phyloP scores from a whole-genome alignment of 30 jellyfish, hydroid and myxozoan species.

The Hydractinia symbiolongicarpus region DNA sequence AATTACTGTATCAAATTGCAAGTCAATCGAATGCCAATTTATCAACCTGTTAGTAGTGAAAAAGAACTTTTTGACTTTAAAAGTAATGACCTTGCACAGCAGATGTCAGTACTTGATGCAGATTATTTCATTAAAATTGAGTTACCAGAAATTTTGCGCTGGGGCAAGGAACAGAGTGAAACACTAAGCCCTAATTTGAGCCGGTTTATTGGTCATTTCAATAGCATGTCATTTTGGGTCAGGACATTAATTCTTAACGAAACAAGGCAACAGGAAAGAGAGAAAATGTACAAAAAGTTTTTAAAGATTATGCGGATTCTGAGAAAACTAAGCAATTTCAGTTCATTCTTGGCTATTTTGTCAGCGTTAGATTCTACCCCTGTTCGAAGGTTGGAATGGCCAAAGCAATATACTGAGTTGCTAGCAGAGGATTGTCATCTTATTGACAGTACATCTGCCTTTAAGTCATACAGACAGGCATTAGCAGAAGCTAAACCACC shows the following conservation, averaged over 20 bases:
- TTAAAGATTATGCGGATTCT: slow-evolving; percentile 77
- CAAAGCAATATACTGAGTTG: slow-evolving; percentile 77
- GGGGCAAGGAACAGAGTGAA: slow-evolving; percentile 99
- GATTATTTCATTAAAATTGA: slow-evolving; percentile 86
- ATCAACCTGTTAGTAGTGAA: slow-evolving; percentile 35
- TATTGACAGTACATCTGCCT: slow-evolving; percentile 92
- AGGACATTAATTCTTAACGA: slow-evolving; percentile 79
- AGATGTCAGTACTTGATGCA: slow-evolving; percentile 82
- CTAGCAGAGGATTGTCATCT: slow-evolving; percentile 65
- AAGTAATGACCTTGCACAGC: slow-evolving; percentile 89
- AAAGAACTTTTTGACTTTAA: slow-evolving; percentile 60
- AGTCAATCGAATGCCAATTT: slow-evolving; percentile 43
- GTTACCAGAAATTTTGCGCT: slow-evolving; percentile 86
- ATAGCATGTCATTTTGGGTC: slow-evolving; percentile 93
- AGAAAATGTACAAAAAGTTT: slow-evolving; percentile 71
- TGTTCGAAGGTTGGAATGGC: slow-evolving; percentile 88
- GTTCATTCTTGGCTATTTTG: slow-evolving; percentile 80
- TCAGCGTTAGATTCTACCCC: slow-evolving; percentile 96
- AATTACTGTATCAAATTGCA: slow-evolving; percentile 81
- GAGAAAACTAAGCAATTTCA: slow-evolving; percentile 70
- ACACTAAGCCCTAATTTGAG: slow-evolving; percentile 84
- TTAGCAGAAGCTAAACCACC: slow-evolving; percentile 97
- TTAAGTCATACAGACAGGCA: slow-evolving; percentile 85
- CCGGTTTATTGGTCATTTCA: slow-evolving; percentile 88
- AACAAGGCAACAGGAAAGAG: slow-evolving; percentile 89